A percentile compares a stretch with the other conserved stretches of the same genome.
Evolutionary conservation across 2,113 vertebrate genomes (phyloP).

Genomic region (Paraplagusia blochii): DNA sequence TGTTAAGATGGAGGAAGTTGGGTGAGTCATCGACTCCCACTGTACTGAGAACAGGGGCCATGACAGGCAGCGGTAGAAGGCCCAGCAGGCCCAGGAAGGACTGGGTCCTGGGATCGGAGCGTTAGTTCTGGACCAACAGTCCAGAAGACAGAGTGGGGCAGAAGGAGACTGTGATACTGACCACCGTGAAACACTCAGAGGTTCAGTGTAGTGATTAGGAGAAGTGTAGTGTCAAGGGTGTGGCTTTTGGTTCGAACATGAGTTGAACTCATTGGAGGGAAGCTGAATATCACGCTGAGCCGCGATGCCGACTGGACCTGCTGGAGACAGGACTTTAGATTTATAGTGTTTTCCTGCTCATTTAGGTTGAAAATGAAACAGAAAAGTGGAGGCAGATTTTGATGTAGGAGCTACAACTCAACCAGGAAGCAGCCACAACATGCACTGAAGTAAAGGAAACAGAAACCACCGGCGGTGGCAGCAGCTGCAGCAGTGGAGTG

Average conservation of each 20-base stretch:
- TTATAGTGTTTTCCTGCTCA: slow-evolving; percentile 11
- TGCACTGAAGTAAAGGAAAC: slow-evolving; percentile 41
- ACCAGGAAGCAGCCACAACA: slow-evolving; percentile 41
- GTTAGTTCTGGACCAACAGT: background rate
- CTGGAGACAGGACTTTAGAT: too few species aligned
- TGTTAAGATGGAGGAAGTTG: slow-evolving; percentile 30
- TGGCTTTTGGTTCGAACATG: slow-evolving; percentile 65
- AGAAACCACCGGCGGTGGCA: slow-evolving; percentile 7
- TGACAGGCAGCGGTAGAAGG: slow-evolving; percentile 32
- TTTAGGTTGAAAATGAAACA: slow-evolving; percentile 32
- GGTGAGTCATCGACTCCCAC: slow-evolving; percentile 59
- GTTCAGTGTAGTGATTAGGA: slow-evolving; percentile 34
- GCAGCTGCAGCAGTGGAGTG: slow-evolving; percentile 4
- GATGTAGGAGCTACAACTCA: background rate
- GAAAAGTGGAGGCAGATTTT: slow-evolving; percentile 20
- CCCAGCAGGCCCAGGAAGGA: background rate
- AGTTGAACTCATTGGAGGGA: slow-evolving; percentile 54
- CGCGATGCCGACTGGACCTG: slow-evolving; percentile 4
- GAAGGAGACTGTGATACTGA: slow-evolving; percentile 7
- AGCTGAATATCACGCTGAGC: slow-evolving; percentile 47
- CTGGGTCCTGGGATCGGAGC: too few species aligned
- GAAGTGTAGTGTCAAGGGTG: slow-evolving; percentile 66
- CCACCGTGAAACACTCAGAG: slow-evolving; percentile 10
- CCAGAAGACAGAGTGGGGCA: background rate
- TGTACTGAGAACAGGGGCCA: slow-evolving; percentile 30